phyloP scores from a whole-genome alignment of 2,888 invertebrate species.

The Priapulus caudatus region DNA sequence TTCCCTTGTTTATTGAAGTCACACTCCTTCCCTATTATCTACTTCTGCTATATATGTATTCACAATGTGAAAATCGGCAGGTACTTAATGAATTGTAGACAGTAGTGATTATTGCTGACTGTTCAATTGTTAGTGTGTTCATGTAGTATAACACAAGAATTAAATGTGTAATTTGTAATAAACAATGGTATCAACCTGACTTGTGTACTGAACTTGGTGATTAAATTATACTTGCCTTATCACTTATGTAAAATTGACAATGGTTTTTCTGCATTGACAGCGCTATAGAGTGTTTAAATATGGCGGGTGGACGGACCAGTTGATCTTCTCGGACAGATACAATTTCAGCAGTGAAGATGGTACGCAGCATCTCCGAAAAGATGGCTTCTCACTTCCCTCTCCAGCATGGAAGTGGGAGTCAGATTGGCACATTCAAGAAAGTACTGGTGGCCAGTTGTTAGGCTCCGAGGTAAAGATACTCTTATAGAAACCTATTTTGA shows the following conservation, averaged over 20 bases:
- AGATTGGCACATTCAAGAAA: constrained; percentile 40
- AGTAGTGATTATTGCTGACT: too few relatives aligned
- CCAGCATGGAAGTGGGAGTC: constrained; percentile 96
- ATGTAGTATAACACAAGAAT: too few relatives aligned
- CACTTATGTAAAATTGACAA: neutral
- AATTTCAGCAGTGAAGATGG: constrained; percentile 77
- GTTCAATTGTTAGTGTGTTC: too few relatives aligned
- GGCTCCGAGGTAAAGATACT: constrained; percentile 7
- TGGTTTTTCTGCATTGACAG: neutral
- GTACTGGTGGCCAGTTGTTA: constrained; percentile 4
- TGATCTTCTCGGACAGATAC: constrained; percentile 76
- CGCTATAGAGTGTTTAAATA: neutral
- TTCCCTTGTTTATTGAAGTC: too few relatives aligned
- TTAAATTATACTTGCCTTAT: too few relatives aligned
- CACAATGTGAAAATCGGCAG: too few relatives aligned
- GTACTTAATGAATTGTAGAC: too few relatives aligned
- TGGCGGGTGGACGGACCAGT: constrained; percentile 56
- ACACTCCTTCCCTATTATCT: too few relatives aligned
- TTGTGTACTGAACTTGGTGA: too few relatives aligned
- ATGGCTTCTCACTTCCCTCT: constrained; percentile 71
- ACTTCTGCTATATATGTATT: too few relatives aligned
- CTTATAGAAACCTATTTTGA: neutral
- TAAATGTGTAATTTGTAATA: too few relatives aligned
- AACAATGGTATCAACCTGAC: too few relatives aligned
- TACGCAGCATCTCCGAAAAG: constrained; percentile 58